Evolutionary conservation across 2,113 vertebrate species (phyloP).

Genomic region (Lepisosteus oculatus): DNA sequence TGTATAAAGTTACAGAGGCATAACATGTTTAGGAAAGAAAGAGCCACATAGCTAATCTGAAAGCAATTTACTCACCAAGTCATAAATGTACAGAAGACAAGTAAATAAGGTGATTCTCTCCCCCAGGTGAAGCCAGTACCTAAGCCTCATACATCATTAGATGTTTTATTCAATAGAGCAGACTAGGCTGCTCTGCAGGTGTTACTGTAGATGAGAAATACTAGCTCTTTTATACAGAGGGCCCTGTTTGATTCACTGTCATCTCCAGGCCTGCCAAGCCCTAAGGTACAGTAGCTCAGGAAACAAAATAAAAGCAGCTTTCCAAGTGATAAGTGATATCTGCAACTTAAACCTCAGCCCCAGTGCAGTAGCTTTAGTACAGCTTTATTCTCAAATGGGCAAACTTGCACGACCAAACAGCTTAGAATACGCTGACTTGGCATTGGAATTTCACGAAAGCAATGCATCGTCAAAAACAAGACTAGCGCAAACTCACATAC

Average conservation of each 20-base stretch:
- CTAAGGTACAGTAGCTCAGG: slow-evolving; percentile 18
- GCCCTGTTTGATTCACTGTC: slow-evolving; percentile 56
- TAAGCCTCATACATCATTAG: slow-evolving; percentile 70
- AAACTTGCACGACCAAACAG: too few relatives aligned
- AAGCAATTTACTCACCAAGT: slow-evolving; percentile 72
- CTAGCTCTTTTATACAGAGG: slow-evolving; percentile 52
- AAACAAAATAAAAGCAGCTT: slow-evolving; percentile 1
- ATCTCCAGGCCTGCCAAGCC: slow-evolving; percentile 33
- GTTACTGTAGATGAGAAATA: slow-evolving; percentile 48
- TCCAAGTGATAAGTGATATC: slow-evolving; percentile 23
- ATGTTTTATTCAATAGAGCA: slow-evolving; percentile 75
- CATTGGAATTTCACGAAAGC: too few relatives aligned
- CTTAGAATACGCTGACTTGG: too few relatives aligned
- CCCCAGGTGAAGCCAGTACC: slow-evolving; percentile 55
- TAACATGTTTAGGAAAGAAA: slow-evolving; percentile 68
- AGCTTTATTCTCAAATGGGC: too few relatives aligned
- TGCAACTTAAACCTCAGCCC: slow-evolving; percentile 19
- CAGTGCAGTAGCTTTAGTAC: background rate
- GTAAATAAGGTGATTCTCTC: slow-evolving; percentile 68
- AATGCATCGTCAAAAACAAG: too few relatives aligned
- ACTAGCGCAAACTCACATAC: too few relatives aligned
- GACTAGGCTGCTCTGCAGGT: slow-evolving; percentile 65
- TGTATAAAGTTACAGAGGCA: slow-evolving; percentile 61
- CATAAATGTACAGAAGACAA: slow-evolving; percentile 61
- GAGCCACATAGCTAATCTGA: slow-evolving; percentile 69